Conservation (phyloP, 2,113 vertebrate genomes). For the Sturnus vulgaris region DNA sequence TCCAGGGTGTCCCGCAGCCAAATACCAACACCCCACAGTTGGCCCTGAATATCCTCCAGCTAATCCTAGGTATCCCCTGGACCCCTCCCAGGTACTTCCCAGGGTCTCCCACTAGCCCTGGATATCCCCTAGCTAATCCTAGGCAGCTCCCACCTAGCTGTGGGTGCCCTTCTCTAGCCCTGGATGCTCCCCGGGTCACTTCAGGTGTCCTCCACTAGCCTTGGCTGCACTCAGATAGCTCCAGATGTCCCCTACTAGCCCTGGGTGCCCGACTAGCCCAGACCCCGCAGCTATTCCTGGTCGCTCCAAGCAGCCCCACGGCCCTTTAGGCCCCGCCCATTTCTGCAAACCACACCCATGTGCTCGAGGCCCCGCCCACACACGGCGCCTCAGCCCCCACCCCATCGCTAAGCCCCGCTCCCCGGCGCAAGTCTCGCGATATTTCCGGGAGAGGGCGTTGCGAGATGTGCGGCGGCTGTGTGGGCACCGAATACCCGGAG, state of each 20-base stretch:
- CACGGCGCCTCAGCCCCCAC: accelerated
- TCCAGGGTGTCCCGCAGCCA: too few relatives aligned
- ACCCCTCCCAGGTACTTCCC: neutral
- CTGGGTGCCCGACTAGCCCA: neutral
- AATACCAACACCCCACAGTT: neutral
- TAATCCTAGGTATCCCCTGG: neutral
- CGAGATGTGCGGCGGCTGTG: neutral
- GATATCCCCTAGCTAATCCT: neutral
- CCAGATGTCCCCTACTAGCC: too few relatives aligned
- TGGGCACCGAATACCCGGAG: neutral
- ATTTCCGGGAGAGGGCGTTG: neutral
- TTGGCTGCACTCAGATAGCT: neutral
- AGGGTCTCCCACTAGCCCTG: neutral
- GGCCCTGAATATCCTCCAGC: too few relatives aligned
- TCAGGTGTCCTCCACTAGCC: neutral
- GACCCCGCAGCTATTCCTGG: accelerated
- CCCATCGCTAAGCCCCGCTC: accelerated
- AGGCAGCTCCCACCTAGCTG: neutral
- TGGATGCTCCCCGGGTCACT: too few relatives aligned
- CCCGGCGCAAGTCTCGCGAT: neutral
- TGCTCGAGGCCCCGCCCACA: accelerated
- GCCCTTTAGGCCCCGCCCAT: accelerated
- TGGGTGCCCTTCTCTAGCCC: neutral
- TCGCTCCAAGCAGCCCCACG: neutral
- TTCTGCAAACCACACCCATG: accelerated